These are phyloP conservation scores for Brenthis daphne DNA, from an alignment of 2,888 invertebrate species.

Conservation along the genomic window DNA sequence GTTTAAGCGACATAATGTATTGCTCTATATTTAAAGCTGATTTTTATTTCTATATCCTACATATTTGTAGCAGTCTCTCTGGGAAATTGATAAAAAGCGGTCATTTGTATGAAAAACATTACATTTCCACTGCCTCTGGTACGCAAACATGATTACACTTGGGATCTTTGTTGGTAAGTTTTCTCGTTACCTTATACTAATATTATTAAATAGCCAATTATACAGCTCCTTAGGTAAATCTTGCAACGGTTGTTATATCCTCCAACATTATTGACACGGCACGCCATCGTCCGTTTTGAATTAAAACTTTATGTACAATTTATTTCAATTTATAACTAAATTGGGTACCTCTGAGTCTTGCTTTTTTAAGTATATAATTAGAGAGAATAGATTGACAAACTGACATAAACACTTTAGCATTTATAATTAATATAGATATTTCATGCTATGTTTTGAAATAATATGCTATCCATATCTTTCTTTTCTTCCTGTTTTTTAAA, in stretches of 20 bases:
- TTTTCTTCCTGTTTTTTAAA: no score
- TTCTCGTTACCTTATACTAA: constrained; percentile 18
- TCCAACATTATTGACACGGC: no score
- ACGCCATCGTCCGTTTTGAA: no score
- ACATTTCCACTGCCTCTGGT: background rate
- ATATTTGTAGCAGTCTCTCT: background rate
- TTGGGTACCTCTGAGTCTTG: background rate
- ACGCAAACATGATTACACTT: constrained; percentile 14
- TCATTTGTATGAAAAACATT: constrained; percentile 1
- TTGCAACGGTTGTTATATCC: background rate
- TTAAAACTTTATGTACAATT: background rate
- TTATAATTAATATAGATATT: no score
- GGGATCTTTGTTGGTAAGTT: constrained; percentile 11
- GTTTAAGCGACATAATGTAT: background rate
- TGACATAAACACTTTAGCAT: no score
- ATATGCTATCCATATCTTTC: no score
- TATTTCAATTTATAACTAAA: no score
- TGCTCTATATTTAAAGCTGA: background rate
- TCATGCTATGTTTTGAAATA: no score
- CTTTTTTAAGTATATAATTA: background rate
- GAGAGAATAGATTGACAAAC: no score
- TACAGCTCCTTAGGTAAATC: background rate
- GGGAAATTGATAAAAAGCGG: constrained; percentile 5
- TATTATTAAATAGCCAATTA: background rate
- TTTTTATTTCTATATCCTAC: background rate